These are phyloP conservation scores for Steinernema feltiae DNA, from an alignment of 1,140 invertebrate species.

Conservation along the genomic window DNA sequence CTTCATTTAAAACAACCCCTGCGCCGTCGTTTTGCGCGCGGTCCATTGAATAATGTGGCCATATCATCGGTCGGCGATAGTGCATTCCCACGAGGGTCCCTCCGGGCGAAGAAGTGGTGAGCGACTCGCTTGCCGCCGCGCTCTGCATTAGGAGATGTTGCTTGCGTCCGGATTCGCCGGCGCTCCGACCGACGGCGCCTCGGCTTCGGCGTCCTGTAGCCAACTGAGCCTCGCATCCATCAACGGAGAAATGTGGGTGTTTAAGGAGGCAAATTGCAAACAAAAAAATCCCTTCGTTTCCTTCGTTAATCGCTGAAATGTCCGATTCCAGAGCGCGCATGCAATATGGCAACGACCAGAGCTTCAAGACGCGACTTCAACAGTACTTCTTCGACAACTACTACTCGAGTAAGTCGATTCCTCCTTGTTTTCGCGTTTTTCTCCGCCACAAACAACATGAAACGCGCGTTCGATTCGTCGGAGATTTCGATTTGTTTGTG, in stretches of 20 bases:
- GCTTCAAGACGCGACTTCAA: slow-evolving; percentile 92
- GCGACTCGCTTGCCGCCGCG: background rate
- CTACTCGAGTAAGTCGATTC: slow-evolving; percentile 77
- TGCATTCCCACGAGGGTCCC: background rate
- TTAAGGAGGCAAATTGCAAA: no score
- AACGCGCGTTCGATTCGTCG: background rate
- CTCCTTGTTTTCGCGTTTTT: background rate
- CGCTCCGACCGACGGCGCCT: background rate
- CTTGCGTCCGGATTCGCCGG: background rate
- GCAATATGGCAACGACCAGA: slow-evolving; percentile 97
- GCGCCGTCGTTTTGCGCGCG: background rate
- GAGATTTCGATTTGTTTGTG: background rate
- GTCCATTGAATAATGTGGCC: background rate
- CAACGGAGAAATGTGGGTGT: no score
- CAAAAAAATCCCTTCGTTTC: background rate
- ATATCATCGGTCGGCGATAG: background rate
- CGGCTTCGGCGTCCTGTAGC: background rate
- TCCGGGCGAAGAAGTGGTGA: background rate
- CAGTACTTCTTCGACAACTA: slow-evolving; percentile 98
- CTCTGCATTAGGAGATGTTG: no score
- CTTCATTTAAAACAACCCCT: no score
- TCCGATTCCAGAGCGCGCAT: slow-evolving; percentile 79
- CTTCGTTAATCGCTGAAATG: background rate
- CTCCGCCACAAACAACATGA: background rate
- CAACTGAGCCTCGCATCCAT: background rate